phyloP scores from a whole-genome alignment of 2,888 invertebrate species.

The Lithodes maja region DNA sequence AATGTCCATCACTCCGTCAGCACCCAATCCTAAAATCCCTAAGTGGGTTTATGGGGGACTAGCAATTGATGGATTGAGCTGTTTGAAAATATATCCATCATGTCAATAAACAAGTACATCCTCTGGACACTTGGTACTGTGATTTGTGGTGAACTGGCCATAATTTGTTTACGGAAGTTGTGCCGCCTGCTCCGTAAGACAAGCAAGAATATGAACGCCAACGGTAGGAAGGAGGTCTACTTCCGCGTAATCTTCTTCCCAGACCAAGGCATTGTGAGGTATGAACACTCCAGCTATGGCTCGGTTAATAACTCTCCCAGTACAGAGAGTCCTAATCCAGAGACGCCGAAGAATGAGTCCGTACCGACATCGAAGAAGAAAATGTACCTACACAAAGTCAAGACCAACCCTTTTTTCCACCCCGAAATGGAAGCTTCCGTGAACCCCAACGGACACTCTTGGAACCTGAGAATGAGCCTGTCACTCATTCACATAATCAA shows the following conservation, averaged over 20 bases:
- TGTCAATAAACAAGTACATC: conserved; percentile 18
- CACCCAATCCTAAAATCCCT: no score
- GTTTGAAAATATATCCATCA: neutral
- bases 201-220: neutral
- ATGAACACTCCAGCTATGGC: neutral
- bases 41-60: no score
- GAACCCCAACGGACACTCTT: neutral
- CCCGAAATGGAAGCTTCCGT: neutral
- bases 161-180: conserved; percentile 28
- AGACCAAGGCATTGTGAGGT: conserved; percentile 41
- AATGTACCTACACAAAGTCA: neutral
- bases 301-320: neutral
- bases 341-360: neutral
- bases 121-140: conserved; percentile 1
- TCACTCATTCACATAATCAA: conserved; percentile 47
- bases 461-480: conserved; percentile 31
- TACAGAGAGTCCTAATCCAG: neutral
- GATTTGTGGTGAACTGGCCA: conserved; percentile 35
- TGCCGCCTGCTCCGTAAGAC: neutral
- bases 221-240: neutral
- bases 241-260: conserved; percentile 45
- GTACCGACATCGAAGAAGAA: neutral
- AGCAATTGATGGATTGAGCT: no score
- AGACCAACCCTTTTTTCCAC: neutral
- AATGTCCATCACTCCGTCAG: no score